phyloP scores from a whole-genome alignment of 2,113 vertebrate genomes.

The Scophthalmus maximus region DNA sequence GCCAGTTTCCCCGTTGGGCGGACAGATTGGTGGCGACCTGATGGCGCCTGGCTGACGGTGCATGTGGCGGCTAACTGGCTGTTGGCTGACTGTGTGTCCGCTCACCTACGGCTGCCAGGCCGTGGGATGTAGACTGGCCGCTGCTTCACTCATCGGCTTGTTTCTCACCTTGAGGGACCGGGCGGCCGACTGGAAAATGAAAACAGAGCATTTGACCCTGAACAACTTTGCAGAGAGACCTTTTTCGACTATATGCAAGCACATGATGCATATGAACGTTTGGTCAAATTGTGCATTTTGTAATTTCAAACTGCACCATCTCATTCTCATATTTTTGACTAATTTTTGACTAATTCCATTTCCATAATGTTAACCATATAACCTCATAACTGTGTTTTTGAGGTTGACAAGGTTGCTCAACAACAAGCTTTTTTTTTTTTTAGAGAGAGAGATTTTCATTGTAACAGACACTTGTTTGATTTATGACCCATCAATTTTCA shows the following conservation, averaged over 20 bases:
- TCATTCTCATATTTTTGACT: too few species aligned
- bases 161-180: constrained; percentile 23
- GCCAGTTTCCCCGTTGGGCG: constrained; percentile 24
- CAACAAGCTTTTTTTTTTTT: too few species aligned
- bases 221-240: constrained; percentile 4
- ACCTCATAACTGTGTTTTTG: too few species aligned
- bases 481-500: too few species aligned
- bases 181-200: constrained; percentile 14
- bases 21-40: constrained; percentile 45
- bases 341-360: too few species aligned
- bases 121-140: constrained; percentile 28
- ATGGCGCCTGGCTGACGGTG: constrained; percentile 37
- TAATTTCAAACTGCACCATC: neutral
- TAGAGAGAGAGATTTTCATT: too few species aligned
- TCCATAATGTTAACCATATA: too few species aligned
- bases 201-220: constrained; percentile 26
- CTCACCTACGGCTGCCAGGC: constrained; percentile 40
- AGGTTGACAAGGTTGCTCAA: too few species aligned
- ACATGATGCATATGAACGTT: neutral
- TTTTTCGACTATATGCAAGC: too few species aligned
- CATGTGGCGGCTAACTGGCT: constrained; percentile 64
- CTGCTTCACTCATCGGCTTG: constrained; percentile 24
- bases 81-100: constrained; percentile 30
- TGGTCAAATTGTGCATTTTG: neutral
- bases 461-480: too few species aligned